Evolutionary conservation across 2,113 vertebrate species (phyloP), one percentile per base, ranked within the genome.

Genomic region (Meriones unguiculatus): DNA sequence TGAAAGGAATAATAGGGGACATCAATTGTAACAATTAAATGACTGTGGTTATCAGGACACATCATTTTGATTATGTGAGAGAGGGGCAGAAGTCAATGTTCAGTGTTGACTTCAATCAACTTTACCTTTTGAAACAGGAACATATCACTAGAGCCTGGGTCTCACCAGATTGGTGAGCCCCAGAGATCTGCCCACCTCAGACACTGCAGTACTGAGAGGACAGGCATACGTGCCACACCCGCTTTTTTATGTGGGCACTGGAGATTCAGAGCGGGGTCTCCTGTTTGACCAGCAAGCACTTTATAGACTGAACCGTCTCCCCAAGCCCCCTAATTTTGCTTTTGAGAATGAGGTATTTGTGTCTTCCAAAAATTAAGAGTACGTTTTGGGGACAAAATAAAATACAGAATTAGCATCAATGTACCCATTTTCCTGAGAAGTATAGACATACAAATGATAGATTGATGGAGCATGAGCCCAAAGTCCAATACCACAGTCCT

Each of bases 291-390:
- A 70, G 65, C 10, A 52, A 70, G 32, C 65, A n/a, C 10, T 69
- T 52, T 35, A 69, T 35, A 87, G 30, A 52, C 64, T 15, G 11
- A 54, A 50, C 15, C 28, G 25, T 35, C 11, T 52, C 11, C 30
- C 30, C 62, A 70, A 14, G 15, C 5, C 46, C 30, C 22, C 17
- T 50, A 17, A 89, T 90, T 50, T 92, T 90, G 32, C 75, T 90
- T 93, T 12, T 91, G 57, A 70, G 89, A 89, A 30, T 87, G 57
- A 93, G 77, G 22, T 89, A 87, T 81, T 78, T 14, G 10, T 73
- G 64, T 62, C 54, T 89, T 35, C 62, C 75, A 94, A 90, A 52
- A 93, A 32, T 25, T 25, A n/a, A 90, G 69, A 32, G 57, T 67
- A 35, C 65, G 5, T 22, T 75, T 89, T 69, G 57, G 24, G 7